Evolutionary conservation across 2,888 invertebrate species (phyloP).

Genomic region (Cerastis rubricosa): DNA sequence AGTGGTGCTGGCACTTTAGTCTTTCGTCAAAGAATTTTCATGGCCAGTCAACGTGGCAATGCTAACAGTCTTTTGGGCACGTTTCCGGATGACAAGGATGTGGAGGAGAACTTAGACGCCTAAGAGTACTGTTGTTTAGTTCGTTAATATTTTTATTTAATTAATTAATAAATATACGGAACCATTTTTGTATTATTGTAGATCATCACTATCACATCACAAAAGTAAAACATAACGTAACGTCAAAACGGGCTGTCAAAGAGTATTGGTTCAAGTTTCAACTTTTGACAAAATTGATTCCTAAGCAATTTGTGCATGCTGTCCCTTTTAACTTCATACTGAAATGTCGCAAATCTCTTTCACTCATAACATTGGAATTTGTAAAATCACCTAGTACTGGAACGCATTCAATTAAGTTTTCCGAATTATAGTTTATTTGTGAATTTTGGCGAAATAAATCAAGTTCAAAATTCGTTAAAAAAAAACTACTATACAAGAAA

Average conservation of each 20-base stretch:
- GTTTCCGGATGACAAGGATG: too few species aligned
- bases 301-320: neutral
- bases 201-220: neutral
- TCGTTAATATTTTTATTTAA: conserved; percentile 45
- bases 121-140: too few species aligned
- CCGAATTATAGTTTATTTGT: neutral
- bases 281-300: rapidly evolving
- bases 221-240: conserved; percentile 13
- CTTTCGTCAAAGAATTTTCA: too few species aligned
- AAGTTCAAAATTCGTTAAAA: neutral
- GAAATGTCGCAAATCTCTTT: conserved; percentile 6
- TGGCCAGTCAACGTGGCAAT: too few species aligned
- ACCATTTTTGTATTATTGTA: conserved; percentile 33
- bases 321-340: conserved; percentile 23
- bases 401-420: conserved; percentile 21
- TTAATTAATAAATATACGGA: conserved; percentile 45
- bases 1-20: too few species aligned
- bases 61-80: too few species aligned
- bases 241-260: conserved; percentile 29
- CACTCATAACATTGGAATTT: neutral
- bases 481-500: conserved; percentile 30
- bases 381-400: neutral
- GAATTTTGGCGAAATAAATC: conserved; percentile 17
- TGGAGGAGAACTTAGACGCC: too few species aligned
- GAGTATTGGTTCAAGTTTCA: neutral